phyloP scores from a whole-genome alignment of 2,888 invertebrate genomes.

The Synergus gifuensis region DNA sequence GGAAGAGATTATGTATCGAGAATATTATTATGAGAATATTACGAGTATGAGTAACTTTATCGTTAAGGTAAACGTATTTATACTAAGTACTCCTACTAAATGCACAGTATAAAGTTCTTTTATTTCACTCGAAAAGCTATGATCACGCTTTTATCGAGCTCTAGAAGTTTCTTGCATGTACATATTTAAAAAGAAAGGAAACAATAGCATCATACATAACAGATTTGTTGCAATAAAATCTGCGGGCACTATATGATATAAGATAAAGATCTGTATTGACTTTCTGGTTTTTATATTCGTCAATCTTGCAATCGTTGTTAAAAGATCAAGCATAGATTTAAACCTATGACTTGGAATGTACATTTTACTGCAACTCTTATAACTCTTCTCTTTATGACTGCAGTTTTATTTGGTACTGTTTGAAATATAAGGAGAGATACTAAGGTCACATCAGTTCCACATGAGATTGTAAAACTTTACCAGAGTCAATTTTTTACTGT shows the following conservation, averaged over 20 bases:
- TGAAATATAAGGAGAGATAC: slow-evolving; percentile 11
- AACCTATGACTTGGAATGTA: slow-evolving; percentile 23
- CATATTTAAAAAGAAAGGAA: neutral
- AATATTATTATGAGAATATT: neutral
- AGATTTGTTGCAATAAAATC: neutral
- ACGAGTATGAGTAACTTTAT: neutral
- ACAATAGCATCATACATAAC: neutral
- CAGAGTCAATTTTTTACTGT: neutral
- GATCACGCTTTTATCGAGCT: neutral
- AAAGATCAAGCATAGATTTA: slow-evolving; percentile 14
- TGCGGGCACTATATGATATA: neutral
- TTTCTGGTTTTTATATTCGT: neutral
- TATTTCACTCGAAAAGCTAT: neutral
- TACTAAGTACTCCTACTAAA: neutral
- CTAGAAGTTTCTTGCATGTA: neutral
- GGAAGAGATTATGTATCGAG: neutral
- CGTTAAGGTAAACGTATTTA: neutral
- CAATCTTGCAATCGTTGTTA: slow-evolving; percentile 24
- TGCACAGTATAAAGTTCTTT: neutral
- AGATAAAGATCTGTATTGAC: slow-evolving; percentile 1
- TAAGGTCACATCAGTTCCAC: slow-evolving; percentile 18
- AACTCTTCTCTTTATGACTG: slow-evolving; percentile 33
- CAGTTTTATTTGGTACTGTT: slow-evolving; percentile 24
- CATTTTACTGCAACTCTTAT: slow-evolving; percentile 27
- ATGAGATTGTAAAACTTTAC: neutral